These are phyloP conservation scores for Sarcophilus harrisii DNA, from an alignment of 2,797 vertebrate species.

Conservation along the genomic window DNA sequence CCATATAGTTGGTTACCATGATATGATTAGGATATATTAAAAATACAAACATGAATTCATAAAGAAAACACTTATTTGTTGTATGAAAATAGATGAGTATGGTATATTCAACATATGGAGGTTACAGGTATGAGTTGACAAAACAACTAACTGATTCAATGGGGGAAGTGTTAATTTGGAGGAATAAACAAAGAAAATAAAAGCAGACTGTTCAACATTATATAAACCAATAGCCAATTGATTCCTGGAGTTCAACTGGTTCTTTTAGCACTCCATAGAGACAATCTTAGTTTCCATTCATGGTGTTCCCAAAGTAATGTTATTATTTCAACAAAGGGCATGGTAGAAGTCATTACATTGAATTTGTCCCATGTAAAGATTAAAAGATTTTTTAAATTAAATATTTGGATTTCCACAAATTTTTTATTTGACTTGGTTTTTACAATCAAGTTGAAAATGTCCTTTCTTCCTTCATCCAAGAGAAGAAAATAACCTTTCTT, in stretches of 20 bases:
- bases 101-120: not conserved
- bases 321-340: not conserved
- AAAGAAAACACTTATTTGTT: not conserved
- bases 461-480: conserved; percentile 6
- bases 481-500: not conserved
- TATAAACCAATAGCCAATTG: conserved; percentile 25
- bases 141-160: not conserved
- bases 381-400: conserved; percentile 22
- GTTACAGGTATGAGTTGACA: not conserved
- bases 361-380: conserved; percentile 6
- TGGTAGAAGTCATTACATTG: not conserved
- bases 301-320: conserved; percentile 30
- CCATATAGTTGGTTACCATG: not conserved
- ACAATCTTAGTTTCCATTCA: not conserved
- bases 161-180: not conserved
- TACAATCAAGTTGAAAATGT: conserved; percentile 30
- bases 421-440: not conserved
- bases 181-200: not conserved
- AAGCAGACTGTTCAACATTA: conserved; percentile 5
- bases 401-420: not conserved
- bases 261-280: not conserved
- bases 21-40: not conserved
- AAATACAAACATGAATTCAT: not conserved
- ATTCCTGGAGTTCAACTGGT: conserved; percentile 2
- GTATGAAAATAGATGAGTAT: not conserved